These are phyloP conservation scores for Andrena fulva DNA, from an alignment of 2,888 invertebrate genomes.

Conservation along the genomic window DNA sequence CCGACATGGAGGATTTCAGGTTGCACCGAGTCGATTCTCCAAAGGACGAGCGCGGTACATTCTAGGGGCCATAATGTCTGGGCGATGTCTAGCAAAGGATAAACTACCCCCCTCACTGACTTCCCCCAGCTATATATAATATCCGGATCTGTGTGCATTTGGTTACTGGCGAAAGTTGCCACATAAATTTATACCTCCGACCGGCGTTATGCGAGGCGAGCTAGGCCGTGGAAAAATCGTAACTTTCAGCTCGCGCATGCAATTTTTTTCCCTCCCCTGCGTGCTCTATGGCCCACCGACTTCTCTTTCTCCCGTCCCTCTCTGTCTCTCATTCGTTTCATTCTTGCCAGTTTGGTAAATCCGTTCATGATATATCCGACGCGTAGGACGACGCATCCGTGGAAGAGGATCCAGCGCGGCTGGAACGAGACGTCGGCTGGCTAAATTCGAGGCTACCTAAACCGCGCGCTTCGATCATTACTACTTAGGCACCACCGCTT, in stretches of 20 bases:
- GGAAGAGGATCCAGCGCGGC: not conserved
- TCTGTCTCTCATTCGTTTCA: not conserved
- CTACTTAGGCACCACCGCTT: no score
- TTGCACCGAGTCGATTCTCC: slow-evolving; percentile 22
- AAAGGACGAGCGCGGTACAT: slow-evolving; percentile 42
- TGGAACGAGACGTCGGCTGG: not conserved
- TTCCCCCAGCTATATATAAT: slow-evolving; percentile 72
- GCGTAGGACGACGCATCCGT: slow-evolving; percentile 11
- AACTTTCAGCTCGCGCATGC: slow-evolving; percentile 65
- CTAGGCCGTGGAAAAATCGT: slow-evolving; percentile 68
- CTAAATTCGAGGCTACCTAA: no score
- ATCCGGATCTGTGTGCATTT: slow-evolving; percentile 73
- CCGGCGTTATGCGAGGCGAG: slow-evolving; percentile 38
- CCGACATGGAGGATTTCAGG: slow-evolving; percentile 37
- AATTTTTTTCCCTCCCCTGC: slow-evolving; percentile 43
- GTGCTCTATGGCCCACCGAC: slow-evolving; percentile 39
- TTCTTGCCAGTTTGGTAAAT: slow-evolving; percentile 49
- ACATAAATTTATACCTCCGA: slow-evolving; percentile 73
- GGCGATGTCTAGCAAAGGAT: slow-evolving; percentile 64
- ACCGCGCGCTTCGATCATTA: no score
- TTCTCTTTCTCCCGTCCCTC: slow-evolving; percentile 12
- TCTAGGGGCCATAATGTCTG: slow-evolving; percentile 57
- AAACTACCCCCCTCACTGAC: slow-evolving; percentile 69
- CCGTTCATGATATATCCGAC: slow-evolving; percentile 56
- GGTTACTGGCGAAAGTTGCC: slow-evolving; percentile 73